These are phyloP conservation scores for Eupithecia vulgata DNA, from an alignment of 2,888 invertebrate species.

Conservation along the genomic window DNA sequence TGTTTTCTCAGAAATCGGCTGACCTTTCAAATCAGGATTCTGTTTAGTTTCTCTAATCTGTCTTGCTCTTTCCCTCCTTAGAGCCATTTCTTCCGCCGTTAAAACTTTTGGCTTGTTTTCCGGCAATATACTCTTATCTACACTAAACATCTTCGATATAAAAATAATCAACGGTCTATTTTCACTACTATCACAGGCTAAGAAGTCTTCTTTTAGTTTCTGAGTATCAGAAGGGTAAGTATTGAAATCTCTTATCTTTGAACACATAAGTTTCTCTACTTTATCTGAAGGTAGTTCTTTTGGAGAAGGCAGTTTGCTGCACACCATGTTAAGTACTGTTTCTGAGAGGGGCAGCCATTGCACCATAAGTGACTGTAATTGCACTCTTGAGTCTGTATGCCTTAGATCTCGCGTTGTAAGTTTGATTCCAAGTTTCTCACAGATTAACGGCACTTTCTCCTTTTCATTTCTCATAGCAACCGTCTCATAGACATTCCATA, in stretches of 20 bases:
- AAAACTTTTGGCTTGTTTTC: slow-evolving; percentile 91
- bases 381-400: slow-evolving; percentile 90
- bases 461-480: slow-evolving; percentile 90
- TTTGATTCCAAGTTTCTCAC: slow-evolving; percentile 90
- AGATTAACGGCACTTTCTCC: slow-evolving; percentile 87
- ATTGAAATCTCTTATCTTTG: slow-evolving; percentile 87
- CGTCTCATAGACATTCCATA: slow-evolving; percentile 95
- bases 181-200: slow-evolving; percentile 86
- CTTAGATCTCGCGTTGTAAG: slow-evolving; percentile 90
- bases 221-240: slow-evolving; percentile 88
- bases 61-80: slow-evolving; percentile 87
- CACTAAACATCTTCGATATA: slow-evolving; percentile 96
- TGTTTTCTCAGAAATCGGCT: slow-evolving; percentile 49
- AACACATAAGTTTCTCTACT: slow-evolving; percentile 92
- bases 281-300: slow-evolving; percentile 89
- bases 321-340: slow-evolving; percentile 92
- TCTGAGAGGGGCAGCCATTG: slow-evolving; percentile 95
- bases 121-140: slow-evolving; percentile 89
- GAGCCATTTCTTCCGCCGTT: slow-evolving; percentile 88
- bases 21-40: slow-evolving; percentile 48
- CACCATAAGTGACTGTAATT: slow-evolving; percentile 91
- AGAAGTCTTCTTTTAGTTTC: slow-evolving; percentile 87
- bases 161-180: slow-evolving; percentile 88
- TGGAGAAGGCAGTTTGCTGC: slow-evolving; percentile 92
- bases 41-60: slow-evolving; percentile 85